Conservation (phyloP, 2,888 invertebrate genomes). For the Polydesmus complanatus region DNA sequence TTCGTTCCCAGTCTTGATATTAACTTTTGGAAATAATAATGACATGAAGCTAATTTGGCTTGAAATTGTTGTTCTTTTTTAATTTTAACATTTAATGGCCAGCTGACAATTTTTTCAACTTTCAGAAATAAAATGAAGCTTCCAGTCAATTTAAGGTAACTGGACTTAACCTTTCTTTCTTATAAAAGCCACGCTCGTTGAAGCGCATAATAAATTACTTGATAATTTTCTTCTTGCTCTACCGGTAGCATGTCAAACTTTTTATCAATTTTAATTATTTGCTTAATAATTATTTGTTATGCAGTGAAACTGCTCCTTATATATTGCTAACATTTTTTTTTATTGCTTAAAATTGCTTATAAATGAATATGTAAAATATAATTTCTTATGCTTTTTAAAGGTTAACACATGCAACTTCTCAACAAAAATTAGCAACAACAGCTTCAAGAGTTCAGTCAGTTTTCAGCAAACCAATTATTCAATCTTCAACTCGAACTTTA, state of each 20-base stretch:
- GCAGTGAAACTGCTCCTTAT: too few species aligned
- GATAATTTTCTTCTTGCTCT: neutral
- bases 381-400: slow-evolving; percentile 3
- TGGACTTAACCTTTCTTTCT: neutral
- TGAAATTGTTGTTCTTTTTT: too few species aligned
- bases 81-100: neutral
- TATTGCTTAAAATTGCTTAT: too few species aligned
- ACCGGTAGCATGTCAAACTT: neutral
- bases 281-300: neutral
- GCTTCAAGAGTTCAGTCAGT: slow-evolving; percentile 21
- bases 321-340: too few species aligned
- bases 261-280: neutral
- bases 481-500: slow-evolving; percentile 19
- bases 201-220: too few species aligned
- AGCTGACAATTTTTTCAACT: neutral
- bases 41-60: too few species aligned
- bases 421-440: slow-evolving; percentile 16
- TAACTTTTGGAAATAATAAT: too few species aligned
- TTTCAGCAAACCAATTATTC: slow-evolving; percentile 20
- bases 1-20: too few species aligned
- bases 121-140: slow-evolving; percentile 8
- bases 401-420: slow-evolving; percentile 16
- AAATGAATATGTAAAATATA: too few species aligned
- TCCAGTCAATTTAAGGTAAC: slow-evolving; percentile 7
- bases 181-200: too few species aligned